Conservation (phyloP, 2,888 invertebrate genomes). For the Gerris lacustris region DNA sequence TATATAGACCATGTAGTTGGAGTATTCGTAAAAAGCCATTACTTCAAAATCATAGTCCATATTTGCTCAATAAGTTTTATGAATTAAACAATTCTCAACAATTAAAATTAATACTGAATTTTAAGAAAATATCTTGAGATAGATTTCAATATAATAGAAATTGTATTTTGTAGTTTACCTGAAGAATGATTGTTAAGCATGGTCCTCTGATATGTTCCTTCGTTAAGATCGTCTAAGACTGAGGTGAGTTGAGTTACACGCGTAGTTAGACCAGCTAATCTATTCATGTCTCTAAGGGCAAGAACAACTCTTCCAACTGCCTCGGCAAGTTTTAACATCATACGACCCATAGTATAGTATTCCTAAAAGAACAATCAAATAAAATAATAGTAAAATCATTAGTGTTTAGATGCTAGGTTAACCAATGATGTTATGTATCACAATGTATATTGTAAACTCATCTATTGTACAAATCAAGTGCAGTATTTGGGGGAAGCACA, state of each 20-base stretch:
- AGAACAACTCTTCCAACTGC: constrained; percentile 90
- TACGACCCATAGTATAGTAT: constrained; percentile 93
- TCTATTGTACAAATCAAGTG: too few relatives aligned
- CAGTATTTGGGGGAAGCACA: too few relatives aligned
- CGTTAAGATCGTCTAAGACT: constrained; percentile 71
- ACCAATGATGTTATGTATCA: background rate
- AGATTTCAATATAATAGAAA: too few relatives aligned
- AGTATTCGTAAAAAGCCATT: too few relatives aligned
- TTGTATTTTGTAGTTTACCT: background rate
- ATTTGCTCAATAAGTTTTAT: too few relatives aligned
- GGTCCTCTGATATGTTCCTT: constrained; percentile 60
- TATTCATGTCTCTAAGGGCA: constrained; percentile 87
- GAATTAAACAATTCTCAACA: too few relatives aligned
- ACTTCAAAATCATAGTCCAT: too few relatives aligned
- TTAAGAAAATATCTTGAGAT: too few relatives aligned
- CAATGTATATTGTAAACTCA: too few relatives aligned
- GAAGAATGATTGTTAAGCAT: constrained; percentile 42
- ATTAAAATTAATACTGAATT: too few relatives aligned
- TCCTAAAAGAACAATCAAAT: constrained; percentile 42
- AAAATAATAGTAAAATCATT: background rate
- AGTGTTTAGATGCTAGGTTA: background rate
- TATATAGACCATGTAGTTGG: too few relatives aligned
- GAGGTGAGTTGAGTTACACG: constrained; percentile 78
- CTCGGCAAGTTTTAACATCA: constrained; percentile 91
- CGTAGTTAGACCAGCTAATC: constrained; percentile 86